Evolutionary conservation across 2,888 invertebrate species (phyloP), one percentile per base, ranked within the genome.

Genomic region (Blomia tropicalis): DNA sequence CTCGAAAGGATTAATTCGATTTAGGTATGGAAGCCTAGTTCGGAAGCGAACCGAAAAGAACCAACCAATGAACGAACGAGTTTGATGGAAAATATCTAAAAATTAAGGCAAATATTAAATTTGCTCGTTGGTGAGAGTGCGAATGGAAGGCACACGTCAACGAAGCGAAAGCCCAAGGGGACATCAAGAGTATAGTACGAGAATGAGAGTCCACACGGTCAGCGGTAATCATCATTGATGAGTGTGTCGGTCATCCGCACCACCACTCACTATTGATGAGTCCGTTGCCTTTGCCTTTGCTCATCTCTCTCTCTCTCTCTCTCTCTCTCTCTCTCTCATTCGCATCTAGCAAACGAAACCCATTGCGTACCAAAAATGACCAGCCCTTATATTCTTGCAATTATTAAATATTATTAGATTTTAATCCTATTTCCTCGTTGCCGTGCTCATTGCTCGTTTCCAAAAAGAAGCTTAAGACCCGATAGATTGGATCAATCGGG

Each of bases 41-140:
- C n/a, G n/a, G n/a, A n/a, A n/a, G n/a, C n/a, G n/a, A n/a, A n/a
- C n/a, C n/a, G n/a, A n/a, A n/a, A n/a, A n/a, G n/a, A n/a, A n/a
- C n/a, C n/a, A n/a, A n/a, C n/a, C 17, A 11, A 36, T 36, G 7
- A 36, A 36, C 7, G 36, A 7, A 17, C 36, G 36, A 7, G 36
- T 36, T 17, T 17, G 17, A 36, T 47, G 51, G 51, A 22, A 47
- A 47, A 47, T 47, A 27, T 47, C 5, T 47, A 47, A 11, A 47
- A 47, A 47, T n/a, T n/a, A n/a, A n/a, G n/a, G n/a, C n/a, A 47
- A 47, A 11, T 47, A 47, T 47, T 47, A 47, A 47, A 47, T 47
- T 47, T 47, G 7, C 7, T 47, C 7, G 7, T 36, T 11, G 17
- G 7, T 11, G 17, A 36, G 17, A 7, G 36, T 11, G 17, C 36